Percentiles rank a stretch among this genome's conserved stretches.
Evolutionary conservation across 2,113 vertebrate genomes (phyloP).

Genomic region (Ivindomyrus marchei): DNA sequence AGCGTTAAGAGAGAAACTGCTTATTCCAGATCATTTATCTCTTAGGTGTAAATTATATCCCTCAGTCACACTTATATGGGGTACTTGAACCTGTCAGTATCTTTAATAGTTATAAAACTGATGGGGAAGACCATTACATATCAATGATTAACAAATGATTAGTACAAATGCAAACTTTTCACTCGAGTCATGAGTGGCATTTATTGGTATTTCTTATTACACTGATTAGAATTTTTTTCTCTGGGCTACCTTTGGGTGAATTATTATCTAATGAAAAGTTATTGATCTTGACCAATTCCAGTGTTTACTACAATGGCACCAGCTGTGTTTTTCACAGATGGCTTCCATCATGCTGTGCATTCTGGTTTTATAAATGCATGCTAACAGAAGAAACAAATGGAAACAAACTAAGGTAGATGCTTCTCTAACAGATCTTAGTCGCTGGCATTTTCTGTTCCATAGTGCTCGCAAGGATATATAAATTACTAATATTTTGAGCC

Average conservation of each 20-base stretch:
- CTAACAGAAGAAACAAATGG: conserved; percentile 11
- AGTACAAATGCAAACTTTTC: background rate
- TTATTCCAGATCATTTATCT: background rate
- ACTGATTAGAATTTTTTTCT: background rate
- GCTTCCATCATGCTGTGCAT: background rate
- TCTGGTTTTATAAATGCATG: background rate
- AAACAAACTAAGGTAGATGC: conserved; percentile 34
- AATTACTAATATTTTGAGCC: conserved; percentile 18
- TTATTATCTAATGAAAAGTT: background rate
- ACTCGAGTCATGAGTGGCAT: background rate
- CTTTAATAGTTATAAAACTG: background rate
- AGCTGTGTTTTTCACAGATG: background rate
- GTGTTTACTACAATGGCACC: conserved; percentile 9
- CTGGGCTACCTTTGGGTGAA: background rate
- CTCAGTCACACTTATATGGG: background rate
- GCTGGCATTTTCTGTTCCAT: conserved; percentile 1
- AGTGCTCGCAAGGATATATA: conserved; percentile 32
- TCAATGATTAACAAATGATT: background rate
- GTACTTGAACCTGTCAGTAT: background rate
- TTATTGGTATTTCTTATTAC: background rate
- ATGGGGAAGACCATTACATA: background rate
- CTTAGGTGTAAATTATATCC: background rate
- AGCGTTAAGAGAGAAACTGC: background rate
- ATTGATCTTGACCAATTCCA: background rate
- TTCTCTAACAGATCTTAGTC: conserved; percentile 23